Base-by-base conservation (phyloP, 2,888 invertebrate genomes). In the Hipparchia sbordonii region DNA sequence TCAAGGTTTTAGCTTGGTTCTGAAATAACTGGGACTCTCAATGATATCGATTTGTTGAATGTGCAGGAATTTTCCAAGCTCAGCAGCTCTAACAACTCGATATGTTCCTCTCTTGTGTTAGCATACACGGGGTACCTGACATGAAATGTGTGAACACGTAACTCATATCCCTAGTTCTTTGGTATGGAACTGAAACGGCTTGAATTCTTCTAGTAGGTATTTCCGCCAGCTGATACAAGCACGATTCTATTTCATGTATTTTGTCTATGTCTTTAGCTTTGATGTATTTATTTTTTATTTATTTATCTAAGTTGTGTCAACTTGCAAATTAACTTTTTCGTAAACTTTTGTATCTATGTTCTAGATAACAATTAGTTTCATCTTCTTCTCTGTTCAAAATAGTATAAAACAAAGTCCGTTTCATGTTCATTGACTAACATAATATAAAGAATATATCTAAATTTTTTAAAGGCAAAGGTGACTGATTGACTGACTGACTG, bases 11-110 rank as follows among this genome's bases (percentile, higher is more conserved):
- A 54, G n/a, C n/a, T 54, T 13, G 6, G 6, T n/a, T n/a, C 54
- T n/a, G 10, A 6, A 12, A 54, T n/a, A n/a, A n/a, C n/a, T 54
- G 54, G 2, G n/a, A 54, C 6, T 13, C 67, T 59, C 72, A 12
- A 67, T 74, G 52, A n/a, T 70, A 72, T 71, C 63, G 60, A 59
- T 52, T 66, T 54, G n/a, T 66, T 62, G 57, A 71, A 75, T 57
- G 71, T 69, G 57, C 59, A 46, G 60, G 52, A 67, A 46, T 72
- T 63, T 39, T 65, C 12, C 48, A 61, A 73, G 65, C 52, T 54
- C 48, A 52, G 62, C 65, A 33, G 51, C 52, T 60, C 10, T 39
- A 52, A 63, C 52, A 52, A 52, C 48, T 62, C 48, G 7, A 62
- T 33, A 23, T 52, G 52, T 33, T 59, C 10, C 9, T 65, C 65